Evolutionary conservation across 2,113 vertebrate genomes (phyloP).

Genomic region (Himantopus leucocephalus): DNA sequence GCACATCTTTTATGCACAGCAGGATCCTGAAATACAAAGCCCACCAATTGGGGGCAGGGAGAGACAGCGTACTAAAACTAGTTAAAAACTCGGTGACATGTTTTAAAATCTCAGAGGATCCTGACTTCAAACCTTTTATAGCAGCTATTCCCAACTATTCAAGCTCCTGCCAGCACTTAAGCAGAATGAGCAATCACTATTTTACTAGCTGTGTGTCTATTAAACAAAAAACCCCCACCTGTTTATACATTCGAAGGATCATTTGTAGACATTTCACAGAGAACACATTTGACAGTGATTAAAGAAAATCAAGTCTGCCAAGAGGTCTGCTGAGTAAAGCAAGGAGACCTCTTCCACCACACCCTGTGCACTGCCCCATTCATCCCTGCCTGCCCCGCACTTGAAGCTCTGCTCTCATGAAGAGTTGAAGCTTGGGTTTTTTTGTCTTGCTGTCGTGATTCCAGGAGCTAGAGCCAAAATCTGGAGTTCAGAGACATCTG

Average conservation of each 20-base stretch:
- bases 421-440: neutral
- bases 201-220: neutral
- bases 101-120: neutral
- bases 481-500: neutral
- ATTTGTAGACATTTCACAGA: neutral
- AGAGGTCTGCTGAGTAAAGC: neutral
- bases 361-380: neutral
- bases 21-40: slow-evolving; percentile 57
- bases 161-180: neutral
- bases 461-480: neutral
- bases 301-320: neutral
- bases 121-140: neutral
- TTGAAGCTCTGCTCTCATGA: neutral
- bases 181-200: neutral
- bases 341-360: neutral
- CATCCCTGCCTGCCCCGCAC: neutral
- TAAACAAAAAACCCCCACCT: neutral
- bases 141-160: neutral
- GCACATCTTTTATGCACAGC: slow-evolving; percentile 55
- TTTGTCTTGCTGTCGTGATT: neutral
- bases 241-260: neutral
- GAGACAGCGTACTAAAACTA: neutral
- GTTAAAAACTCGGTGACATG: neutral
- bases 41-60: neutral
- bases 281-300: neutral